Conservation (phyloP, 2,888 invertebrate genomes). For the Nephrotoma flavescens region DNA sequence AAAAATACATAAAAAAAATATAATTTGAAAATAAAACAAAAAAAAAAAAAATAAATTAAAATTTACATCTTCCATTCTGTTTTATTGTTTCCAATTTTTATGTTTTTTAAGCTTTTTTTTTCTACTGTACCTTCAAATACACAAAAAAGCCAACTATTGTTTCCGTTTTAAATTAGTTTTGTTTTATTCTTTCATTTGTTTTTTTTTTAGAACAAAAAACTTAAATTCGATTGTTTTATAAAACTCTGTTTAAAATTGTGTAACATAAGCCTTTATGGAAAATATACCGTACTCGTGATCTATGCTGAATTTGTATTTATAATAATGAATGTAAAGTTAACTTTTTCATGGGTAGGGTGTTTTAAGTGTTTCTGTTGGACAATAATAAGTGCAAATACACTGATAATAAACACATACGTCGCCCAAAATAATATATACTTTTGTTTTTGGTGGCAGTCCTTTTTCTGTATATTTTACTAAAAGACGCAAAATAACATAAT, state of each 20-base stretch:
- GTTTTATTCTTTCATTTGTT: not conserved
- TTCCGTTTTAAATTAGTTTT: not conserved
- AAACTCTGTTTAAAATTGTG: not conserved
- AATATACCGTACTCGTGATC: not conserved
- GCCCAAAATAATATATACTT: no score
- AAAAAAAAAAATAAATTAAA: not conserved
- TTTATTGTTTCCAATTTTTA: slow-evolving; percentile 7
- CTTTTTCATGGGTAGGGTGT: no score
- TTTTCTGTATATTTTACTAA: no score
- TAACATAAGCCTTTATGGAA: not conserved
- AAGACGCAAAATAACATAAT: no score
- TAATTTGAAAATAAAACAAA: not conserved
- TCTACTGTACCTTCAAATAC: not conserved
- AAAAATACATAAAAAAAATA: not conserved
- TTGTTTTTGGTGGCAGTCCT: no score
- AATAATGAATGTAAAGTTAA: no score
- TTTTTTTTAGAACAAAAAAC: not conserved
- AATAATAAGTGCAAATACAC: no score
- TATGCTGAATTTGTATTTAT: no score
- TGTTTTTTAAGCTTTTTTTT: not conserved
- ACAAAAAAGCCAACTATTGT: not conserved
- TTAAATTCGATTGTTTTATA: not conserved
- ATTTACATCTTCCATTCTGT: slow-evolving; percentile 6
- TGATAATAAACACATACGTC: no score
- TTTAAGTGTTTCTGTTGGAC: no score